phyloP scores from a whole-genome alignment of 2,113 vertebrate species.

The Notothenia rossii region DNA sequence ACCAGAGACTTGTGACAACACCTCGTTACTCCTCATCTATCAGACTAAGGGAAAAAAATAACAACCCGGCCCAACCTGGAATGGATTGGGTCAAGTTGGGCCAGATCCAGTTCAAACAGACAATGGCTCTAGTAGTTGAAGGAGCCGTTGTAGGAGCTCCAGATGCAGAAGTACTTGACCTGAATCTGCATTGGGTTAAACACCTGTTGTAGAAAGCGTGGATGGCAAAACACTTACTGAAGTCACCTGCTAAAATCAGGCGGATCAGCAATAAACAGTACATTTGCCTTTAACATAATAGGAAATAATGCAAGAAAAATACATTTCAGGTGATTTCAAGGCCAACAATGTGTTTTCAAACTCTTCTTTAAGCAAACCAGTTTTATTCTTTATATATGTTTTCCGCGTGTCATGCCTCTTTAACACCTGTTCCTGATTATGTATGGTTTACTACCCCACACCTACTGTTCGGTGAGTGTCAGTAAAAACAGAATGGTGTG shows the following conservation, averaged over 20 bases:
- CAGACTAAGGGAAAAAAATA: too few species aligned
- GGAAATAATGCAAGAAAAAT: background rate
- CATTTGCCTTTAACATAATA: background rate
- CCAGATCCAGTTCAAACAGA: too few species aligned
- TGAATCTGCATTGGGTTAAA: conserved; percentile 12
- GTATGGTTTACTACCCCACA: background rate
- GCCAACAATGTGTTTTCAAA: background rate
- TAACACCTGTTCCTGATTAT: conserved; percentile 8
- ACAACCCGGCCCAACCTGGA: too few species aligned
- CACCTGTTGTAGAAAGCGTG: conserved; percentile 55
- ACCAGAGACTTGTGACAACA: too few species aligned
- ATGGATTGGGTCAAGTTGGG: too few species aligned
- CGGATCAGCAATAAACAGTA: conserved; percentile 36
- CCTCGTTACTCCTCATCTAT: too few species aligned
- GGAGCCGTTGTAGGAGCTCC: background rate
- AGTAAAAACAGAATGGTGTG: background rate
- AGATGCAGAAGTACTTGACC: conserved; percentile 8
- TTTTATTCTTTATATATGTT: background rate
- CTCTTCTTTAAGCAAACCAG: background rate
- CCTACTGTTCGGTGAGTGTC: conserved; percentile 2
- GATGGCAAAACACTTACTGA: conserved; percentile 57
- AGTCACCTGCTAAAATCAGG: conserved; percentile 47
- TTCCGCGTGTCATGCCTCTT: background rate
- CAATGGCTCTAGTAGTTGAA: background rate
- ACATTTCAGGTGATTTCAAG: background rate